These are phyloP conservation scores for Adrianichthys oophorus DNA, from an alignment of 2,797 vertebrate species.

Conservation along the genomic window DNA sequence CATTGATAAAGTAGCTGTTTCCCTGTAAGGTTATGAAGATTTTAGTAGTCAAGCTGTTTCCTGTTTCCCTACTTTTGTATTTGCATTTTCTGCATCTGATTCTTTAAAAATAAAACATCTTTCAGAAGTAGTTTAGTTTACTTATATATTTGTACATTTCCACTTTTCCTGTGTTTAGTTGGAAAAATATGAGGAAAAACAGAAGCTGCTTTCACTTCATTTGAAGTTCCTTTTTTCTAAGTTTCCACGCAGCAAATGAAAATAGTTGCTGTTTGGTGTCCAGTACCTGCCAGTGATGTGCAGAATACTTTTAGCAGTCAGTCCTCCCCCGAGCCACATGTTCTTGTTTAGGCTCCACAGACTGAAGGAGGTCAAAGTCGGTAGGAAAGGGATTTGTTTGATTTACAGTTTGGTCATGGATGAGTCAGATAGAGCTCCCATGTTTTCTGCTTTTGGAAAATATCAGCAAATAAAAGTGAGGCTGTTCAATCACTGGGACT, in stretches of 20 bases:
- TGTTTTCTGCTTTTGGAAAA: conserved; percentile 35
- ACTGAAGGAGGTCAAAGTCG: conserved; percentile 44
- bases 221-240: conserved; percentile 30
- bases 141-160: no score
- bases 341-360: conserved; percentile 40
- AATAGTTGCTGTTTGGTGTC: conserved; percentile 20
- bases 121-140: conserved; percentile 5
- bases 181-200: no score
- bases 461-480: conserved; percentile 12
- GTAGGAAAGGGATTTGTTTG: conserved; percentile 51
- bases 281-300: conserved; percentile 24
- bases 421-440: conserved; percentile 44
- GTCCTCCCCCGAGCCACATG: conserved; percentile 45
- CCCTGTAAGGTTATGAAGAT: conserved; percentile 47
- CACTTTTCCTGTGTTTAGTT: no score
- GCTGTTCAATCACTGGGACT: conserved; percentile 24
- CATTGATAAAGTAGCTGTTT: conserved; percentile 84
- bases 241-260: conserved; percentile 40
- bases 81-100: not conserved
- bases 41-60: not conserved
- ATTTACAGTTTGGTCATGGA: conserved; percentile 48
- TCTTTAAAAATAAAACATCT: not conserved
- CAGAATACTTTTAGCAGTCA: conserved; percentile 15
- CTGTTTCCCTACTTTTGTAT: no score
- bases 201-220: conserved; percentile 1